Percentiles rank a stretch among this genome's conserved stretches.
Conservation (phyloP, 2,888 invertebrate genomes). For the Myathropa florea region DNA sequence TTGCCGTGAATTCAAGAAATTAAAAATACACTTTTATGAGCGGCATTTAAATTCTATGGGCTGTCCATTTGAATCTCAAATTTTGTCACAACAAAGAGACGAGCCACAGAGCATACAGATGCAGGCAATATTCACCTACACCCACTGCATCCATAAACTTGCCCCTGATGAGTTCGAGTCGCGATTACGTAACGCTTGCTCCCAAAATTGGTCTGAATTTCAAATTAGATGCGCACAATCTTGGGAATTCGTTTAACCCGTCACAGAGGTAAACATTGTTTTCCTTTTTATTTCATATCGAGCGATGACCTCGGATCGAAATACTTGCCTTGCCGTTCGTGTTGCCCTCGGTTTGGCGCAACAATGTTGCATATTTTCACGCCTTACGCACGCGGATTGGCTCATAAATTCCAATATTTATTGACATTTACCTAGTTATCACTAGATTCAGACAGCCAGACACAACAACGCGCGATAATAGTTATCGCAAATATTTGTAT, state of each 20-base stretch:
- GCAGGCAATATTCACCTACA: background rate
- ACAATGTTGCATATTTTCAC: conserved; percentile 15
- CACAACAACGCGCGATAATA: conserved; percentile 52
- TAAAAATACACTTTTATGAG: background rate
- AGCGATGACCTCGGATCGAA: background rate
- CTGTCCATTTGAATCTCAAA: background rate
- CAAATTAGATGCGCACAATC: too few relatives aligned
- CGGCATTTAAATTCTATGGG: background rate
- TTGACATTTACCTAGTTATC: conserved; percentile 7
- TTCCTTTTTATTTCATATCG: background rate
- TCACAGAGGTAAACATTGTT: background rate
- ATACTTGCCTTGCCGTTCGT: background rate
- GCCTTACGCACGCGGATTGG: background rate
- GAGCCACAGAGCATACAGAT: background rate
- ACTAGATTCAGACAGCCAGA: conserved; percentile 28
- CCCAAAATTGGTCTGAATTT: background rate
- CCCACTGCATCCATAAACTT: background rate
- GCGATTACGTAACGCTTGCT: background rate
- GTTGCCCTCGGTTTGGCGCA: background rate
- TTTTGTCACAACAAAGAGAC: background rate
- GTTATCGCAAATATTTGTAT: conserved; percentile 20
- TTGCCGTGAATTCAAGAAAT: background rate
- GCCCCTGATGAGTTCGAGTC: background rate
- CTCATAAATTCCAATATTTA: conserved; percentile 5
- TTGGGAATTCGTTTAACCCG: too few relatives aligned